Percentiles rank a stretch among this genome's conserved stretches.
Conservation (phyloP, 2,113 vertebrate species). For the Chionis minor region DNA sequence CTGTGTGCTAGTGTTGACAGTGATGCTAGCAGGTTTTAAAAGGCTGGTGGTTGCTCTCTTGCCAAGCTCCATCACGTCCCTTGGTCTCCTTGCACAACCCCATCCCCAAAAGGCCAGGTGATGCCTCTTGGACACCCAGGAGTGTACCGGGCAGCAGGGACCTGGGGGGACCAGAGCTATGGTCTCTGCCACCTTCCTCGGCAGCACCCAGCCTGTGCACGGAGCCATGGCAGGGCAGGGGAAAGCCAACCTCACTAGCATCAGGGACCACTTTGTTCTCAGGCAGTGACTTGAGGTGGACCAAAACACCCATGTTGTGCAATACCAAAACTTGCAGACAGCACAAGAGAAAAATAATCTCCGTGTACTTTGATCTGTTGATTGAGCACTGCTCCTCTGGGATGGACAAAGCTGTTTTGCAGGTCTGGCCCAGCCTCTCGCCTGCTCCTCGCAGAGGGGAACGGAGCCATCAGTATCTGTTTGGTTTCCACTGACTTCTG, state of each 20-base stretch:
- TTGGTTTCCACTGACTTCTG: background rate
- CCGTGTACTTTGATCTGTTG: too few species aligned
- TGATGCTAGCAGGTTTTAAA: background rate
- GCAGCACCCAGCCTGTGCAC: background rate
- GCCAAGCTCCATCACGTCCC: background rate
- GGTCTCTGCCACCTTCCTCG: background rate
- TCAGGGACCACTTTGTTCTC: background rate
- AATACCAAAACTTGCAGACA: background rate
- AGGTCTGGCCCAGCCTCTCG: background rate
- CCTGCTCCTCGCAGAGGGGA: background rate
- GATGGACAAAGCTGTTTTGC: background rate
- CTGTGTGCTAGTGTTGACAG: background rate
- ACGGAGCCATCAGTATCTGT: background rate
- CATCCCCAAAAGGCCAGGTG: fast-evolving
- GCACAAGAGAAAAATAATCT: background rate
- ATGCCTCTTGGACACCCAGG: background rate
- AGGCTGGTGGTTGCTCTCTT: background rate
- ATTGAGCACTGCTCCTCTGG: background rate
- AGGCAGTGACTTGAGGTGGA: background rate
- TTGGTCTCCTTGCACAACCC: background rate
- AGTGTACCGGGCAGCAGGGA: fast-evolving
- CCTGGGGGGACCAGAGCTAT: background rate
- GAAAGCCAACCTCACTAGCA: background rate
- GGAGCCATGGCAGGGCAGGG: fast-evolving
- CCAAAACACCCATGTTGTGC: background rate